Base-by-base conservation (phyloP, 1,140 invertebrate genomes). In the Zaprionus nigranus region DNA sequence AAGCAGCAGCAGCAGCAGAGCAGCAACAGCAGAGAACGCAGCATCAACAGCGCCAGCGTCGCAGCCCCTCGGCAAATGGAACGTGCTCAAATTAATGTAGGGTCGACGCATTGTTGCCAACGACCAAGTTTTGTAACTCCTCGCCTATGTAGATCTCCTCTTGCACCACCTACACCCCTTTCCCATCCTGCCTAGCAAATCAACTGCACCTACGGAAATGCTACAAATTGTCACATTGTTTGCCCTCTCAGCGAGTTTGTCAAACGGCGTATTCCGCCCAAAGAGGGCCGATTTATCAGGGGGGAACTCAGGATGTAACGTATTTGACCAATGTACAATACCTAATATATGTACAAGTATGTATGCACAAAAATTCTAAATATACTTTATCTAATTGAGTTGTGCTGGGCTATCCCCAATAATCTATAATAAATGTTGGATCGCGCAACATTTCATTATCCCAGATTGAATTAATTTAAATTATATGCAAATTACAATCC, bases 81-180 rank as follows among this genome's bases (percentile, higher is more conserved):
- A 88, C 84, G 84, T 88, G 84, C 78, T 54, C 78, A 88, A 88
- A 88, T 88, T 88, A 88, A 88, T 87, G 85, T 81, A 81, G 70
- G 66, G 74, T 84, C 83, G 84, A 80, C 67, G 78, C 83, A 68
- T 71, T 79, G 77, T 75, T 75, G 83, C 64, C 83, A 87, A 56
- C 68, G 56, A 81, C 68, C 74, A 75, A 88, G 58, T 78, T 69
- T 56, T 66, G 63, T 71, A 66, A 77, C 73, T 34, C 3, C 73
- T 34, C 3, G 38, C 22, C 22, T 38, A 30, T 28, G 24, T n/a
- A 28, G 6, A 40, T 24, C 26, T 12, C 17, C 3, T 11, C 30
- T 34, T 34, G 30, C 30, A 11, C 2, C 30, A 30, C 5, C 26
- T 11, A 2, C 22, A 9, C n/a, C 26, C 12, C 11, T 5, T n/a